Base-by-base conservation (phyloP, 2,888 invertebrate genomes). In the Himalopsyche anomala region DNA sequence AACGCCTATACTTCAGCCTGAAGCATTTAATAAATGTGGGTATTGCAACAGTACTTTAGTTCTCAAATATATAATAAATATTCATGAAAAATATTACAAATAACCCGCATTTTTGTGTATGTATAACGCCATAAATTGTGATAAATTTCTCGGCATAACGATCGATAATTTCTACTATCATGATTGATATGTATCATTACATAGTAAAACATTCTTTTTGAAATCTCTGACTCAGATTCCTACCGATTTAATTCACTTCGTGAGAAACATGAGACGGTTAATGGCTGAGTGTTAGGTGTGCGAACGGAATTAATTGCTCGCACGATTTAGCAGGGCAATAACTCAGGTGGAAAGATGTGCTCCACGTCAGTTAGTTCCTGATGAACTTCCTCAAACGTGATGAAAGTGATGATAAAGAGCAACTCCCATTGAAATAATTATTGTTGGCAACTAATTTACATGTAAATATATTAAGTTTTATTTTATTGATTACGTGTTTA, bases 361-460 rank as follows among this genome's bases (percentile, higher is more conserved):
- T 62, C 19, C 15, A 0, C 62, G 62, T 62, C 62, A 62, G 19
- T 19, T 62, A 62, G 62, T 62, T 62, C 62, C 62, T 62, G 19
- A 62, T n/a, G 62, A 62, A 62, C 62, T 62, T 62, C 62, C 62
- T 62, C 62, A 62, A 62, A 62, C 62, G 62, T 62, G 62, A 62
- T 62, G 62, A 62, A 62, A 62, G 62, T 62, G 62, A 19, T 62
- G 19, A 62, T 62, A 28, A 62, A 62, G 62, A 62, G 62, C 0
- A 19, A 62, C 28, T 62, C 62, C 62, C 28, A 62, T 62, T 19
- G 1, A 19, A 62, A 62, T 51, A 51, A 51, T 62, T 62, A 19
- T 62, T 62, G 28, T 62, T 62, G 19, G 28, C 62, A 62, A 28
- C 62, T 62, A 8, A 62, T 62, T 62, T 62, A 62, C 9, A 62